phyloP scores from a whole-genome alignment of 2,113 vertebrate species.

The Burhinus bistriatus region DNA sequence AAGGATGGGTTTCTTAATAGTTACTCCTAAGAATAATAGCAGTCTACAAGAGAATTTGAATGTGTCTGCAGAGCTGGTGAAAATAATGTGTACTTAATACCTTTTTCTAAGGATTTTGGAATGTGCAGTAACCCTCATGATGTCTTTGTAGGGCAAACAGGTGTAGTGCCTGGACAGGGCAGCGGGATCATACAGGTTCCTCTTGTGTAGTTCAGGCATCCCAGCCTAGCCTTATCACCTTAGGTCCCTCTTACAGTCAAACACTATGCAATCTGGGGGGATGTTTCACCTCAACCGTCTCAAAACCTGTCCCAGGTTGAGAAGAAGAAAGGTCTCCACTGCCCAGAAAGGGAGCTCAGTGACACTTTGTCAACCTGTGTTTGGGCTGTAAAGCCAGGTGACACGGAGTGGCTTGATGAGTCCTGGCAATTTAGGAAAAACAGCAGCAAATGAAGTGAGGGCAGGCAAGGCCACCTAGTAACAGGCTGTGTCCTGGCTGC shows the following conservation, averaged over 20 bases:
- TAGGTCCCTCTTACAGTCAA: not conserved
- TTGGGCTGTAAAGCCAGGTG: not conserved
- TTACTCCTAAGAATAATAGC: not conserved
- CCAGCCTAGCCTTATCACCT: not conserved
- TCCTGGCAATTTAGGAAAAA: not conserved
- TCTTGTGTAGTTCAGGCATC: not conserved
- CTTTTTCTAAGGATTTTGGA: not conserved
- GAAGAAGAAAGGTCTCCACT: not conserved
- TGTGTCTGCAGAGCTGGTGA: not conserved
- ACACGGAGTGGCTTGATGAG: not conserved
- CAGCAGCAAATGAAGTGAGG: not conserved
- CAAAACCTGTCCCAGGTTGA: not conserved
- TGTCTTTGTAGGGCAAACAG: too few relatives aligned
- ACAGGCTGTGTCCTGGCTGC: not conserved
- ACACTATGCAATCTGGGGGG: not conserved
- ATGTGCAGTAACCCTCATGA: not conserved
- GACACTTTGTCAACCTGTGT: not conserved
- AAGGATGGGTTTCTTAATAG: not conserved
- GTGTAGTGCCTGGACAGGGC: not conserved
- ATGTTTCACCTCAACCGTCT: not conserved
- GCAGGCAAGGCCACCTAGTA: not conserved
- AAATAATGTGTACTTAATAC: not conserved
- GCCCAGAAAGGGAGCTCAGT: not conserved
- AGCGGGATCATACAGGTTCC: not conserved
- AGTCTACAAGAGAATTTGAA: not conserved